These are phyloP conservation scores for Oscheius sp. DNA, from an alignment of 1,140 invertebrate genomes.

Conservation along the genomic window DNA sequence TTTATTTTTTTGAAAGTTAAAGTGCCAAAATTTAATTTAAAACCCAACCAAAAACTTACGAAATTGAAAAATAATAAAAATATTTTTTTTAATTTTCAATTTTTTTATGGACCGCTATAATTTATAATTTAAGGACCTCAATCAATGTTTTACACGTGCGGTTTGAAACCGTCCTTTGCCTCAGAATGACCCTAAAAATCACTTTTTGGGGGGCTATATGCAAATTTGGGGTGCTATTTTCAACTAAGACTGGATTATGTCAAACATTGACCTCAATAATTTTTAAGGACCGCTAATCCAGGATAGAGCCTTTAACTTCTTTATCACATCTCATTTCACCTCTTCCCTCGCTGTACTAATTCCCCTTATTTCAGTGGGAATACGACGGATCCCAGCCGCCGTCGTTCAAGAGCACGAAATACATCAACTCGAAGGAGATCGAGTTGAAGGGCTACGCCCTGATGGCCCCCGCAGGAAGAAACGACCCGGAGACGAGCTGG, in stretches of 20 bases:
- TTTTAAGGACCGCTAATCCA: background rate
- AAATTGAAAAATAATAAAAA: no score
- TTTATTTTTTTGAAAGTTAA: no score
- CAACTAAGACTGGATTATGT: background rate
- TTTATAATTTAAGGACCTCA: no score
- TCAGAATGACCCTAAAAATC: no score
- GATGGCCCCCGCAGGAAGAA: background rate
- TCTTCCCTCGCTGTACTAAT: no score
- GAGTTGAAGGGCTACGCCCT: slow-evolving; percentile 10
- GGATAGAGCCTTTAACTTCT: background rate
- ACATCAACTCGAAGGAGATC: background rate
- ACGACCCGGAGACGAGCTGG: background rate
- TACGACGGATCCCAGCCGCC: background rate
- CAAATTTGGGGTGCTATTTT: no score
- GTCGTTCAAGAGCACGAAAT: background rate
- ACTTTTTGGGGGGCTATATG: no score
- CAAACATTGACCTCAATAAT: background rate
- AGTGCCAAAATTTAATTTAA: background rate
- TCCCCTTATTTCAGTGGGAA: slow-evolving; percentile 16
- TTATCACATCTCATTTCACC: background rate
- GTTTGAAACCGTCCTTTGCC: no score
- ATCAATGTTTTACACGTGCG: no score
- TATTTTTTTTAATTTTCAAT: no score
- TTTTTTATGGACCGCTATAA: no score
- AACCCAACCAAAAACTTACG: no score